phyloP scores from a whole-genome alignment of 2,888 invertebrate species.

The Lochmaea capreae region DNA sequence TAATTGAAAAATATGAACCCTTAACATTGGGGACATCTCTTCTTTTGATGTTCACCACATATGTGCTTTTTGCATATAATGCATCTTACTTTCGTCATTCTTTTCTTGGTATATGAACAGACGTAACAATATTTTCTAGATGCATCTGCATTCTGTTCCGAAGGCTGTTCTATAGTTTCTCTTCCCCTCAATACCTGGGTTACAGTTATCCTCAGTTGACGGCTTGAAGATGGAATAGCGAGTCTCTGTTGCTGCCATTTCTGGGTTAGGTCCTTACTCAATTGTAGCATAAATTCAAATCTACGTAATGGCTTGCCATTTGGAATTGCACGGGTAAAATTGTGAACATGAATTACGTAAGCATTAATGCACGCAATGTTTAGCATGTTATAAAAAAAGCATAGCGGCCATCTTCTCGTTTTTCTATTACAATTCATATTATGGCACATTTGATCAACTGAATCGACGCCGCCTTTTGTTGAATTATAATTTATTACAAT shows the following conservation, averaged over 20 bases:
- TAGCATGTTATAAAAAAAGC: conserved; percentile 6
- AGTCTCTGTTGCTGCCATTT: background rate
- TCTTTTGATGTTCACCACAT: background rate
- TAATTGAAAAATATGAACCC: background rate
- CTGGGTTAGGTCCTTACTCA: conserved; percentile 5
- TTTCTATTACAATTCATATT: conserved; percentile 11
- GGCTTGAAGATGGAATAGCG: conserved; percentile 2
- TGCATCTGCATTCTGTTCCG: background rate
- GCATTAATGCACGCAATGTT: conserved; percentile 9
- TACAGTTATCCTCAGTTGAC: background rate
- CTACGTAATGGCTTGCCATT: conserved; percentile 7
- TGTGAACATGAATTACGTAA: background rate
- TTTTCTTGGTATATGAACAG: background rate
- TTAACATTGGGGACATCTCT: background rate
- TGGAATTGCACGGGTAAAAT: background rate
- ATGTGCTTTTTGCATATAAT: background rate
- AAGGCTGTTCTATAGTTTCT: background rate
- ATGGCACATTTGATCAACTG: conserved; percentile 6
- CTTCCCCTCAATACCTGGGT: background rate
- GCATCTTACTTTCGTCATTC: conserved; percentile 9
- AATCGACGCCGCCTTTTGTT: conserved; percentile 7
- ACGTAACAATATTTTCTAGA: conserved; percentile 9
- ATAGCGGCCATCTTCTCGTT: background rate
- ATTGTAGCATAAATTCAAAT: conserved; percentile 13
- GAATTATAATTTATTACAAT: conserved; percentile 13